Evolutionary conservation across 2,113 vertebrate genomes (phyloP).

Genomic region (Prochilodus magdalenae): DNA sequence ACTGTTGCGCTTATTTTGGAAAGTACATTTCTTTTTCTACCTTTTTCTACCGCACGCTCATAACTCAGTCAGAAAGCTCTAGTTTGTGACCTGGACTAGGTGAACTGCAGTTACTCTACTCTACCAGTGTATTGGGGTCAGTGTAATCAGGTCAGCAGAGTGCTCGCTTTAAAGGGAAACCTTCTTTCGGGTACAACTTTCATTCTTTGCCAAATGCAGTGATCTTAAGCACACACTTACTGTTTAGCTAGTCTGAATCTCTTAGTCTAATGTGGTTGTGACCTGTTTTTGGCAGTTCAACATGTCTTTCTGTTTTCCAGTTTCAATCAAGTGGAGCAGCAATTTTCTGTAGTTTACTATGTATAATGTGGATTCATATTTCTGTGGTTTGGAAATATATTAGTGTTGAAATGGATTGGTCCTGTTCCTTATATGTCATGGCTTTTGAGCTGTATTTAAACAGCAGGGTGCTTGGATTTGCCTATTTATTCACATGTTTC

Average conservation of each 20-base stretch:
- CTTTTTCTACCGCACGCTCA: not conserved
- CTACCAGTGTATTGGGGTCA: slow-evolving; percentile 25
- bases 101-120: not conserved
- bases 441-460: not conserved
- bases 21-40: no score
- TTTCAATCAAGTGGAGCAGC: not conserved
- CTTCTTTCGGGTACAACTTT: not conserved
- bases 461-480: not conserved
- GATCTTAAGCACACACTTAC: not conserved
- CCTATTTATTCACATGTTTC: not conserved
- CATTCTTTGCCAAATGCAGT: slow-evolving; percentile 31
- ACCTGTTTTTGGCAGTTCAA: not conserved
- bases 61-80: not conserved
- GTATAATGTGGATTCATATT: slow-evolving; percentile 10
- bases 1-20: no score
- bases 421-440: not conserved
- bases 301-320: not conserved
- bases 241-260: not conserved
- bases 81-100: not conserved
- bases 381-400: slow-evolving; percentile 37
- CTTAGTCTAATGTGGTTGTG: not conserved
- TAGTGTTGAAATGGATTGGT: not conserved
- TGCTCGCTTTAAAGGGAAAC: slow-evolving; percentile 11
- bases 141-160: slow-evolving; percentile 35
- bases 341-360: slow-evolving; percentile 14